Evolutionary conservation across 2,797 vertebrate species (phyloP).

Genomic region (Remorina albescens): DNA sequence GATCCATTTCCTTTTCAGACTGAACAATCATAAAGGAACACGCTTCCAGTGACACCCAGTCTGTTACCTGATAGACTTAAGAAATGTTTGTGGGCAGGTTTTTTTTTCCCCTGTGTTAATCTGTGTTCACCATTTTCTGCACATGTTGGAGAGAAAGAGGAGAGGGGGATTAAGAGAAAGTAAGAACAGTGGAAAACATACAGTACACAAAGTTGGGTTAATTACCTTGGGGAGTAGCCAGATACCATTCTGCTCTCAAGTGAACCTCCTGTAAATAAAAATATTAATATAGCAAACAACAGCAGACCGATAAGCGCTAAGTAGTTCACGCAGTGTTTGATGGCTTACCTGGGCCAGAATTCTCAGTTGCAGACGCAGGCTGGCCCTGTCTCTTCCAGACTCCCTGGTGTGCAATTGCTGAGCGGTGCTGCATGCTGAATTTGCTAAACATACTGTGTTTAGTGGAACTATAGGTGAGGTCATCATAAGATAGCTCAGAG

Average conservation of each 20-base stretch:
- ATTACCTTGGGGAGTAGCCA: conserved; percentile 31
- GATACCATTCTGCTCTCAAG: not conserved
- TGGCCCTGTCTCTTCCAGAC: not conserved
- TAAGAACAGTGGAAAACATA: not conserved
- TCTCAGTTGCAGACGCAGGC: not conserved
- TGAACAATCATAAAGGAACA: not conserved
- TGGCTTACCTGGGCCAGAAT: conserved; percentile 50
- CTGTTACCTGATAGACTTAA: too few species aligned
- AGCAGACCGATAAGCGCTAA: not conserved
- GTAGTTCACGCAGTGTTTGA: not conserved
- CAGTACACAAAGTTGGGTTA: not conserved
- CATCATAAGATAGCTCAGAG: conserved; percentile 5
- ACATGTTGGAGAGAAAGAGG: not conserved
- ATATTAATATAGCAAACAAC: not conserved
- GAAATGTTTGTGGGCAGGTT: not conserved
- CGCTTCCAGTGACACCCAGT: not conserved
- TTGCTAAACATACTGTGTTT: conserved; percentile 27
- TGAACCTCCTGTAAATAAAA: conserved; percentile 32
- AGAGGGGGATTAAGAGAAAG: not conserved
- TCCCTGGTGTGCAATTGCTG: conserved; percentile 23
- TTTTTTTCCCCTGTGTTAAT: not conserved
- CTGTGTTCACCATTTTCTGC: conserved; percentile 30
- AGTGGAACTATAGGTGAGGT: conserved; percentile 28
- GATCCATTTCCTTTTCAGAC: too few species aligned
- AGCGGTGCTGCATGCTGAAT: conserved; percentile 4